These are phyloP conservation scores for Spermophilus dauricus DNA, from an alignment of 2,113 vertebrate species.

Conservation along the genomic window DNA sequence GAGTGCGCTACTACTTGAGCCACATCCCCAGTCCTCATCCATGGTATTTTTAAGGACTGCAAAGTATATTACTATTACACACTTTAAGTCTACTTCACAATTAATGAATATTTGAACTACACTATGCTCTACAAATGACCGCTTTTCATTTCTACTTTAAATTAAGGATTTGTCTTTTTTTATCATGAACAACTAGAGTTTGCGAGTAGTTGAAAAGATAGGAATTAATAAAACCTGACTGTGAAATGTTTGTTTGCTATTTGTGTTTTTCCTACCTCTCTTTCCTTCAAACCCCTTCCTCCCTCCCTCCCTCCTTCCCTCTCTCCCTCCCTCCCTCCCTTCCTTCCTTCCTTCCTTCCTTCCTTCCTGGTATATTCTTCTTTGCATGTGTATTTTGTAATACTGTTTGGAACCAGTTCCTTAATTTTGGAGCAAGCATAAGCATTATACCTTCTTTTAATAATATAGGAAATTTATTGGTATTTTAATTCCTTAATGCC, in stretches of 20 bases:
- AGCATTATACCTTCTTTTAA: not conserved
- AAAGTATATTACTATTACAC: not conserved
- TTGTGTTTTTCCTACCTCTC: not conserved
- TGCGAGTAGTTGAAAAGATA: not conserved
- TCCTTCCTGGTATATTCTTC: not conserved
- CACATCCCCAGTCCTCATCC: too few relatives aligned
- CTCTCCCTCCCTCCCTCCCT: too few relatives aligned
- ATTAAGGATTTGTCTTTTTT: not conserved
- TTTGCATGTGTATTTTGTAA: not conserved
- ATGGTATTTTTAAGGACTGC: not conserved
- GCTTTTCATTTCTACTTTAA: not conserved
- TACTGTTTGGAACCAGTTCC: not conserved
- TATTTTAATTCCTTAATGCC: not conserved
- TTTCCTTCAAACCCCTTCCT: not conserved
- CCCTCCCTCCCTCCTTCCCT: not conserved
- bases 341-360: not conserved
- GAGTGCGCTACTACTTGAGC: too few relatives aligned
- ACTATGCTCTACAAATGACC: not conserved
- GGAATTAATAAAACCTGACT: not conserved
- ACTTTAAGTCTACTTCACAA: constrained; percentile 25
- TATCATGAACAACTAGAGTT: constrained; percentile 10
- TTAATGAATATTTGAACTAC: constrained; percentile 12
- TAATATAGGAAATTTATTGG: not conserved
- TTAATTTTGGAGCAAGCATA: not conserved
- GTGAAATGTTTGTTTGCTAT: not conserved